Evolutionary conservation across 2,113 vertebrate genomes (phyloP).

Genomic region (Mugil cephalus): DNA sequence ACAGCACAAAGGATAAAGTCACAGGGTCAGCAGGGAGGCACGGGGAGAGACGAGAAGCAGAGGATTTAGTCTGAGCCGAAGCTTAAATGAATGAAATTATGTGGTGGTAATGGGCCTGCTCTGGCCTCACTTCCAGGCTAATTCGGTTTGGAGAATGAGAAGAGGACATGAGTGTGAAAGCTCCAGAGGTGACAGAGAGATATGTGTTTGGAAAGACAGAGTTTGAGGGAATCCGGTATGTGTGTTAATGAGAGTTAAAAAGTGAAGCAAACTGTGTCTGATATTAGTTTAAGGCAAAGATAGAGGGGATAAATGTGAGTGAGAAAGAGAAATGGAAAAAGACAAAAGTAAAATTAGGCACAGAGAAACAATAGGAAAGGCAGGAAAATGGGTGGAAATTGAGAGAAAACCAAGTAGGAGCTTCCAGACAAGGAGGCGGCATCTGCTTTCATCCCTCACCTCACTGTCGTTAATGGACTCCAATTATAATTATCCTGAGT

Average conservation of each 20-base stretch:
- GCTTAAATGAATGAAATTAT: constrained; percentile 56
- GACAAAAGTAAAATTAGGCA: background rate
- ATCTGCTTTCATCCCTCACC: background rate
- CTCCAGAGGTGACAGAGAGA: constrained; percentile 14
- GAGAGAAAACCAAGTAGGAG: background rate
- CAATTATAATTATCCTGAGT: constrained; percentile 26
- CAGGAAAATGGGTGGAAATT: background rate
- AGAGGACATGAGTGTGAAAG: constrained; percentile 42
- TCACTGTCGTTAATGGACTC: background rate
- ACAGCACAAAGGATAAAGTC: constrained; percentile 19
- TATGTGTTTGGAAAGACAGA: constrained; percentile 1
- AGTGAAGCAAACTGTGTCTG: background rate
- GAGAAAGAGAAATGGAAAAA: too few species aligned
- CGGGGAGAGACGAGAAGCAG: background rate
- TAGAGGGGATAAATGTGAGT: background rate
- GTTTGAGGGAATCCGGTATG: background rate
- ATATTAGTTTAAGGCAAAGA: background rate
- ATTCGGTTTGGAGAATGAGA: constrained; percentile 48
- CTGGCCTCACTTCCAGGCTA: constrained; percentile 50
- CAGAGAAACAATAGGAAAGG: background rate
- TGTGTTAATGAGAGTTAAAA: constrained; percentile 3
- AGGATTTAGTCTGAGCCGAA: constrained; percentile 32
- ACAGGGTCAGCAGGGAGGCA: constrained; percentile 4
- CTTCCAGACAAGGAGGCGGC: background rate
- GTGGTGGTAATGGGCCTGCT: constrained; percentile 49